Percentiles rank a stretch among this genome's conserved stretches.
Conservation (phyloP, 35 echinoderm and acorn worm genomes). For the Heliocidaris erythrogramma region DNA sequence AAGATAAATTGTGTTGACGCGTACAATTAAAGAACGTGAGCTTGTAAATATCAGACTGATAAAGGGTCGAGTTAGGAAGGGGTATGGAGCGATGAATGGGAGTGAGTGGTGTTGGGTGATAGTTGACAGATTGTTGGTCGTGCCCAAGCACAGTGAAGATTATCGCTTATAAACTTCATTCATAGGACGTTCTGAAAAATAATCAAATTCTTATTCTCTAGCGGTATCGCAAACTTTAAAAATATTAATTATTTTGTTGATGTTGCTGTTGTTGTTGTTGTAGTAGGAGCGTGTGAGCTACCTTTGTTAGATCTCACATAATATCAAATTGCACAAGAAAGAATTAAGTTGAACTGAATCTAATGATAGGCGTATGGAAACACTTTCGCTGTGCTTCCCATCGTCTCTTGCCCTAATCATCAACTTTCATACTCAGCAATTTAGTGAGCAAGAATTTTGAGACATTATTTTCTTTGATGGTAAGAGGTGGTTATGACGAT, state of each 20-base stretch:
- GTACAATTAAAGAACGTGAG: constrained; percentile 2
- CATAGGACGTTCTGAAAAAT: not conserved
- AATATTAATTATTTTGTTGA: not conserved
- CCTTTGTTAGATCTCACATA: not conserved
- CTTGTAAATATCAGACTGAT: constrained; percentile 4
- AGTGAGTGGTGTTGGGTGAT: not conserved
- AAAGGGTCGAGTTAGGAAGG: not conserved
- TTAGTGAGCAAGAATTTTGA: too few species aligned
- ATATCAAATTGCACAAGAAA: not conserved
- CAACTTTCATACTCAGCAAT: too few species aligned
- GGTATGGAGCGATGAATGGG: not conserved
- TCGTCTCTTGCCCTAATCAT: too few species aligned
- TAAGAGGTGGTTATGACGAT: too few species aligned
- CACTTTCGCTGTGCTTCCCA: not conserved
- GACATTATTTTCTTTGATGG: too few species aligned
- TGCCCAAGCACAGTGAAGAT: not conserved
- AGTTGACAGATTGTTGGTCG: not conserved
- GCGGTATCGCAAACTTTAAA: not conserved
- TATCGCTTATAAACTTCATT: not conserved
- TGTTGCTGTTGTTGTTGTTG: too few species aligned
- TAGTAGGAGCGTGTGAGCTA: not conserved
- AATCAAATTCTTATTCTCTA: not conserved
- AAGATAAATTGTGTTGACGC: constrained; percentile 17
- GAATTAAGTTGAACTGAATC: not conserved
- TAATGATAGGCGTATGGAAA: not conserved